Evolutionary conservation across 2,113 vertebrate species (phyloP).

Genomic region (Oreamnos americanus): DNA sequence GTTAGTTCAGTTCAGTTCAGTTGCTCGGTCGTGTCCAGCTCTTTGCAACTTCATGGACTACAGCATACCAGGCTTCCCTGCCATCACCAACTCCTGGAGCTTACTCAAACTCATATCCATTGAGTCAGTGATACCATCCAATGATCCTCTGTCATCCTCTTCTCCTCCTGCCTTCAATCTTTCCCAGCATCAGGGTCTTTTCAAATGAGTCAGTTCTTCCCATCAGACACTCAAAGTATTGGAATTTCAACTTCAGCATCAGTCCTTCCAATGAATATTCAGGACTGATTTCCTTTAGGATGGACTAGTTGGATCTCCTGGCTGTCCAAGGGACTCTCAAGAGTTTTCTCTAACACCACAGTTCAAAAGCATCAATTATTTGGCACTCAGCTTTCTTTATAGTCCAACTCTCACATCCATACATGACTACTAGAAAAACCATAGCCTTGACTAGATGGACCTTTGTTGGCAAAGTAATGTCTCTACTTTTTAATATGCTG

Average conservation of each 20-base stretch:
- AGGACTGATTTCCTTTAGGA: background rate
- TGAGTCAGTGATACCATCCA: background rate
- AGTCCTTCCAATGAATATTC: background rate
- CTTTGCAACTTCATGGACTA: background rate
- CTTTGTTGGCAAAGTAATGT: background rate
- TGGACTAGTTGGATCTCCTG: background rate
- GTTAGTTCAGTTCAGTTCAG: background rate
- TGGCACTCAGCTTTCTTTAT: background rate
- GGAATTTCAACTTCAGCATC: background rate
- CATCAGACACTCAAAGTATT: background rate
- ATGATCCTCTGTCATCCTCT: background rate
- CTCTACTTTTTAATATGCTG: background rate
- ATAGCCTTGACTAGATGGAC: background rate
- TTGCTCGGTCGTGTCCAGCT: fast-evolving
- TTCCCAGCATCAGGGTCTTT: background rate
- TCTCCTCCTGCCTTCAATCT: background rate
- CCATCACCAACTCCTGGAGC: background rate
- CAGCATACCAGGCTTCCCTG: fast-evolving
- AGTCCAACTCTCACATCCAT: background rate
- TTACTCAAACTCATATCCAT: background rate
- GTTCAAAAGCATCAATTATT: background rate
- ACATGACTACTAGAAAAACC: background rate
- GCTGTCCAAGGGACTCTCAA: background rate
- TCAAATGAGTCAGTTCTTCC: background rate
- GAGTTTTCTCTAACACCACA: background rate